A percentile compares a stretch with the other conserved stretches of the same genome.
phyloP scores from a whole-genome alignment of 2,888 invertebrate species.

The Mythimna lalbum region DNA sequence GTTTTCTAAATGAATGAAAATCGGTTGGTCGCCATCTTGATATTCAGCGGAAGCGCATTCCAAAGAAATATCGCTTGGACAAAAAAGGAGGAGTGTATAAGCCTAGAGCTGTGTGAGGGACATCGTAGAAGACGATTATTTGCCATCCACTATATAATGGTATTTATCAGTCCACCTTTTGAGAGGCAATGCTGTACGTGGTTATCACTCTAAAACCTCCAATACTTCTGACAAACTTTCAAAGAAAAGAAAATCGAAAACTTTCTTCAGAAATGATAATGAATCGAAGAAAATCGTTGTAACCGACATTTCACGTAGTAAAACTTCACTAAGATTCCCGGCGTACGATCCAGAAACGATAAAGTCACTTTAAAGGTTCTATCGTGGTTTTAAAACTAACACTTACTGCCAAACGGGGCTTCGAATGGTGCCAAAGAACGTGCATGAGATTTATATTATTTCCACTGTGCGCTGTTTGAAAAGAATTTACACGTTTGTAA shows the following conservation, averaged over 20 bases:
- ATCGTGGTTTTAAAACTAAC: conserved; percentile 54
- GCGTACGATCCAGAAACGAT: conserved; percentile 36
- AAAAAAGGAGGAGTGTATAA: too few relatives aligned
- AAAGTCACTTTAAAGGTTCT: conserved; percentile 50
- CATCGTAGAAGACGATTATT: too few relatives aligned
- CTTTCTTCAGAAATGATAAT: conserved; percentile 10
- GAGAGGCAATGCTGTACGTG: too few relatives aligned
- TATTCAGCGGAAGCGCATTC: too few relatives aligned
- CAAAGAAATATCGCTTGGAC: too few relatives aligned
- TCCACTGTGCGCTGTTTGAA: conserved; percentile 12
- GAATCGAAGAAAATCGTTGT: conserved; percentile 5
- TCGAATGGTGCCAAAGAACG: conserved; percentile 43
- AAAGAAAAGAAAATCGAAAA: too few relatives aligned
- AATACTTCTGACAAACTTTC: not conserved
- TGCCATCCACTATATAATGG: too few relatives aligned
- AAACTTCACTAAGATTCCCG: conserved; percentile 26
- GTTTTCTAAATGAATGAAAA: too few relatives aligned
- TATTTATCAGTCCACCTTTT: too few relatives aligned
- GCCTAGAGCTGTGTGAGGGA: too few relatives aligned
- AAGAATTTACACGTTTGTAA: conserved; percentile 28
- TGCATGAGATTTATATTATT: conserved; percentile 50
- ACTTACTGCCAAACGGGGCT: conserved; percentile 49
- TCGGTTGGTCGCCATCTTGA: too few relatives aligned
- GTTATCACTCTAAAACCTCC: too few relatives aligned
- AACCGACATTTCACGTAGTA: conserved; percentile 28